Evolutionary conservation across 2,113 vertebrate genomes (phyloP).

Genomic region (Ceyx cyanopectus): DNA sequence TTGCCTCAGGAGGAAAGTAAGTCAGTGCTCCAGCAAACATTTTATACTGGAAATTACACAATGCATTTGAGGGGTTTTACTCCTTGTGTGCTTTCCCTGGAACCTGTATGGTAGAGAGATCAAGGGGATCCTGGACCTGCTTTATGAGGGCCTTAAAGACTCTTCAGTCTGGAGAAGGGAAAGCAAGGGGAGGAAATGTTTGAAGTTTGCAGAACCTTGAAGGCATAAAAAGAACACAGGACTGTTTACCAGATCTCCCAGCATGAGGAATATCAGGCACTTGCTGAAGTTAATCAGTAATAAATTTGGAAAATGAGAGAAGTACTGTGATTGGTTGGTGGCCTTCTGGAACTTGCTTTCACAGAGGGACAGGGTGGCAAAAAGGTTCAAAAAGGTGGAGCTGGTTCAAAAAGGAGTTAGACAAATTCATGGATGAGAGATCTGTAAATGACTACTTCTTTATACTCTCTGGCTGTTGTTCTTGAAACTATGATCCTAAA

Average conservation of each 20-base stretch:
- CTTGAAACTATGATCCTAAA: neutral
- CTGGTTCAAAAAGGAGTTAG: neutral
- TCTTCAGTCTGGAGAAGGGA: neutral
- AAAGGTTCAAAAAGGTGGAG: no score
- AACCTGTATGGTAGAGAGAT: slow-evolving; percentile 5
- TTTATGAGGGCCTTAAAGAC: slow-evolving; percentile 29
- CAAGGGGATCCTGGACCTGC: slow-evolving; percentile 27
- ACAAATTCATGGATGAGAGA: neutral
- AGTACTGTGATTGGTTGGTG: neutral
- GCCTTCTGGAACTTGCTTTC: neutral
- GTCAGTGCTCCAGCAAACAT: neutral
- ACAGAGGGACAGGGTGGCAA: neutral
- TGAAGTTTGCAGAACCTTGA: slow-evolving; percentile 8
- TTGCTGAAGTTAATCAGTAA: slow-evolving; percentile 20
- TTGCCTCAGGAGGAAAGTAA: neutral
- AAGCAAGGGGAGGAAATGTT: neutral
- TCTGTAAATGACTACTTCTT: neutral
- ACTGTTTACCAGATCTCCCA: neutral
- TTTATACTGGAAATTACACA: neutral
- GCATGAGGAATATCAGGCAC: neutral
- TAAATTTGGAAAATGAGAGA: fast-evolving
- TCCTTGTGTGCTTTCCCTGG: neutral
- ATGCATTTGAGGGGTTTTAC: neutral
- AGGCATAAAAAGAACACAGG: neutral
- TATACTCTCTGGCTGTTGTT: neutral